These are phyloP conservation scores for Lepus americanus DNA, from an alignment of 2,113 vertebrate genomes.

Conservation along the genomic window DNA sequence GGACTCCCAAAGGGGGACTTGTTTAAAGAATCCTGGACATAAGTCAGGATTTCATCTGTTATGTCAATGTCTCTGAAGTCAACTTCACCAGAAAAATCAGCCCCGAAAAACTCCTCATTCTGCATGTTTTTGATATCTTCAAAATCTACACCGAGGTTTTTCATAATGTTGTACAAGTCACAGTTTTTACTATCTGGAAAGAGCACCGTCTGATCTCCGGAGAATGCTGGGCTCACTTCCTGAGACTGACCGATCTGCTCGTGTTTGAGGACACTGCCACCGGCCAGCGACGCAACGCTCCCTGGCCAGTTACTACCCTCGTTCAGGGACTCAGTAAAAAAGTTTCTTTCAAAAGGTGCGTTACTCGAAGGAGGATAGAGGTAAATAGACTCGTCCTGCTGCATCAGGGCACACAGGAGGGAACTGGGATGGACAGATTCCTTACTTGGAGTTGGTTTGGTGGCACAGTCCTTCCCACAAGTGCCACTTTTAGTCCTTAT, in stretches of 20 bases:
- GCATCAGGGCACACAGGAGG: slow-evolving; percentile 87
- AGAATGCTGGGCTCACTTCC: slow-evolving; percentile 68
- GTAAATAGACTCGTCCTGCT: slow-evolving; percentile 91
- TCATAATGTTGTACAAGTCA: slow-evolving; percentile 92
- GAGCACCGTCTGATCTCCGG: slow-evolving; percentile 80
- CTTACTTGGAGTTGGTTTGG: slow-evolving; percentile 67
- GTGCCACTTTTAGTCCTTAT: slow-evolving; percentile 75
- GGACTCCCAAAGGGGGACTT: slow-evolving; percentile 86
- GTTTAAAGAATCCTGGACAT: slow-evolving; percentile 90
- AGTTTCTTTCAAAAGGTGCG: slow-evolving; percentile 80
- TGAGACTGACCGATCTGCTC: slow-evolving; percentile 82
- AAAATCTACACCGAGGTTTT: slow-evolving; percentile 89
- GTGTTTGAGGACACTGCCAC: slow-evolving; percentile 82
- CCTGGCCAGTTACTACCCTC: slow-evolving; percentile 85
- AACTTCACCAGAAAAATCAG: slow-evolving; percentile 84
- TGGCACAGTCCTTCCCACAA: slow-evolving; percentile 71
- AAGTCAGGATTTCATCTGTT: slow-evolving; percentile 91
- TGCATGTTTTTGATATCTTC: slow-evolving; percentile 90
- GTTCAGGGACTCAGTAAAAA: slow-evolving; percentile 78
- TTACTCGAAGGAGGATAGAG: slow-evolving; percentile 86
- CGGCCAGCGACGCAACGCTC: slow-evolving; percentile 79
- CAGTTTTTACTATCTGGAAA: slow-evolving; percentile 87
- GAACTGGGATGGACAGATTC: slow-evolving; percentile 89
- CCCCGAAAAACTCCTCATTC: slow-evolving; percentile 89
- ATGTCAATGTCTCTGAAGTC: slow-evolving; percentile 87